Evolutionary conservation across 2,888 invertebrate genomes (phyloP).

Genomic region (Geophilus truncorum): DNA sequence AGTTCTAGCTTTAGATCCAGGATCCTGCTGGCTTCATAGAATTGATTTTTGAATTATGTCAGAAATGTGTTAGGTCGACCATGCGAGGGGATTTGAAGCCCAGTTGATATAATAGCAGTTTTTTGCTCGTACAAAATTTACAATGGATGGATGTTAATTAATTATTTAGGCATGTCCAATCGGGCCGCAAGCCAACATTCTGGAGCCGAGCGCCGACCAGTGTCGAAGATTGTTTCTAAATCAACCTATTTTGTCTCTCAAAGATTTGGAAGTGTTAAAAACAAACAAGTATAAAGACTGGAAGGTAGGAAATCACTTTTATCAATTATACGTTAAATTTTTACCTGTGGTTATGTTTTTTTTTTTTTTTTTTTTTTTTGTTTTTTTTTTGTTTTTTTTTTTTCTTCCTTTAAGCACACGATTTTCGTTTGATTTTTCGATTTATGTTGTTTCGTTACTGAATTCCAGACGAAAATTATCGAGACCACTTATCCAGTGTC

Average conservation of each 20-base stretch:
- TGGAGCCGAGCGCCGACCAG: conserved; percentile 81
- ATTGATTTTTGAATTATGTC: not conserved
- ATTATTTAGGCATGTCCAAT: conserved; percentile 72
- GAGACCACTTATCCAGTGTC: conserved; percentile 80
- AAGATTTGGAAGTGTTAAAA: conserved; percentile 83
- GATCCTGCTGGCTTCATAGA: not conserved
- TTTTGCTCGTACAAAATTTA: conserved; percentile 32
- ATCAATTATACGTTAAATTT: not conserved
- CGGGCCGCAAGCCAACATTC: conserved; percentile 91
- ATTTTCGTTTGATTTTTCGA: too few relatives aligned
- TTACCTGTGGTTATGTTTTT: not conserved
- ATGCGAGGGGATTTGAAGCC: not conserved
- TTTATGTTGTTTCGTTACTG: too few relatives aligned
- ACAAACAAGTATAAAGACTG: conserved; percentile 77
- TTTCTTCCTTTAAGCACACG: too few relatives aligned
- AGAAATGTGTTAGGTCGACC: conserved; percentile 4
- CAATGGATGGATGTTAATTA: not conserved
- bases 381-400: conserved; percentile 27
- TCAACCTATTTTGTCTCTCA: conserved; percentile 88
- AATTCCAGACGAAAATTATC: conserved; percentile 64
- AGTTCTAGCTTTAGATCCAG: conserved; percentile 4
- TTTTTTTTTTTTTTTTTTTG: not conserved
- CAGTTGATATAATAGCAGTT: not conserved
- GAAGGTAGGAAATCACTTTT: conserved; percentile 55
- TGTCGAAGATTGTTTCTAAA: conserved; percentile 84